Base-by-base conservation (phyloP, 2,888 invertebrate species). In the Asteroscopus sphinx region DNA sequence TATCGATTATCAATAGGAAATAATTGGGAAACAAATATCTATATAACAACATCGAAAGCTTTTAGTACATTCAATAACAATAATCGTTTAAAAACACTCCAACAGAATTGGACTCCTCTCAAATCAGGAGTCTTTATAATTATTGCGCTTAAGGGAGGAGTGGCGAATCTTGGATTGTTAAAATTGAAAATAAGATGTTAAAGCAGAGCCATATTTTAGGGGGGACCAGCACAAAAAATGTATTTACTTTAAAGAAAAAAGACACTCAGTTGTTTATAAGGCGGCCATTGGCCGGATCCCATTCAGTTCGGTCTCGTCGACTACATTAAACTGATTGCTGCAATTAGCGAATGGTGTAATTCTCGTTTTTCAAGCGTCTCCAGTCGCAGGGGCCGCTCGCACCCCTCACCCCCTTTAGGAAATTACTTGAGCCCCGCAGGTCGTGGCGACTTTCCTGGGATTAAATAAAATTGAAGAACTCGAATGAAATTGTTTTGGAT, bases 291-390 rank as follows among this genome's bases (percentile, higher is more conserved):
- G 86, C 83, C 76, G 81, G 81, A 79, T 85, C 82, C 79, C 78
- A 85, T 85, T 86, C 83, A 86, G 86, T 87, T 86, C 81, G 83
- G 88, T 86, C 87, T 88, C 86, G 90, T 86, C 90, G 91, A 92
- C 91, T 92, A 93, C 93, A 93, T 93, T 92, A 92, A 89, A 92
- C 89, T 92, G 92, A 93, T 93, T 93, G 92, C 92, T 86, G 91
- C 90, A 93, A 93, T 93, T 93, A 93, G 92, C 85, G 92, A 89
- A 91, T 92, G 92, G 90, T 91, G 92, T 91, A 91, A 91, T 92
- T 90, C 91, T 89, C 92, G 90, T 92, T 92, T 91, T 91, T 92
- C 91, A 91, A 86, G 84, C 86, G 73, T 80, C 86, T 74, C 83
- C 77, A 77, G 59, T 52, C 73, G 71, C 75, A 68, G 70, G 74